Conservation (phyloP, 1,140 invertebrate genomes). For the Drosophila sucinea region DNA sequence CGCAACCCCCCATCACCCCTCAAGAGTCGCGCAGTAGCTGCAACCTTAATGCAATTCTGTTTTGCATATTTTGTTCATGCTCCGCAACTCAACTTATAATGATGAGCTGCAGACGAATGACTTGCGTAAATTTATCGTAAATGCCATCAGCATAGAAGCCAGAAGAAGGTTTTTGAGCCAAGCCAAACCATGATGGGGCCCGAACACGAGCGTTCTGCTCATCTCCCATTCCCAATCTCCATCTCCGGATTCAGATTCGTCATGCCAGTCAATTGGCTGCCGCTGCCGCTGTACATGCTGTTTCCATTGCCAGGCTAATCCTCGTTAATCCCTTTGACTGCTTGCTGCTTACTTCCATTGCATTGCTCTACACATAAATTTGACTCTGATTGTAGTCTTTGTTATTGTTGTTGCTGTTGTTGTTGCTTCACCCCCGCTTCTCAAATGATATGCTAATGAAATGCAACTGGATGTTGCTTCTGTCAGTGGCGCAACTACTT, state of each 20-base stretch:
- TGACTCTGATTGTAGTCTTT: conserved; percentile 45
- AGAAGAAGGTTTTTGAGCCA: conserved; percentile 5
- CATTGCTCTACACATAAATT: conserved; percentile 61
- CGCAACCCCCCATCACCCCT: conserved; percentile 6
- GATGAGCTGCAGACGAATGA: conserved; percentile 81
- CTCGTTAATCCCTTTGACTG: conserved; percentile 70
- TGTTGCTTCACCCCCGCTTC: conserved; percentile 25
- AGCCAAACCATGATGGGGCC: neutral
- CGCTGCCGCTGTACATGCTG: neutral
- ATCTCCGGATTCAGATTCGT: conserved; percentile 39
- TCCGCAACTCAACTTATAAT: conserved; percentile 61
- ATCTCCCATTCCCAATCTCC: neutral
- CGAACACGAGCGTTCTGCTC: conserved; percentile 4
- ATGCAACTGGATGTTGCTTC: conserved; percentile 49
- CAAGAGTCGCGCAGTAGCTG: conserved; percentile 55
- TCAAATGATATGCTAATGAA: conserved; percentile 70
- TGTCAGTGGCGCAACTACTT: conserved; percentile 1
- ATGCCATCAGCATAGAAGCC: conserved; percentile 65
- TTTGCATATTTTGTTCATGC: conserved; percentile 67
- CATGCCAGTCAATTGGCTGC: conserved; percentile 49
- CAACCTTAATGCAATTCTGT: conserved; percentile 27
- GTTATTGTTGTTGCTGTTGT: conserved; percentile 26
- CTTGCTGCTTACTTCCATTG: conserved; percentile 2
- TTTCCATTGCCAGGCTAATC: conserved; percentile 58
- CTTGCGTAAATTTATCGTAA: conserved; percentile 83